These are phyloP conservation scores for Sturnus vulgaris DNA, from an alignment of 2,113 vertebrate species.

Conservation along the genomic window DNA sequence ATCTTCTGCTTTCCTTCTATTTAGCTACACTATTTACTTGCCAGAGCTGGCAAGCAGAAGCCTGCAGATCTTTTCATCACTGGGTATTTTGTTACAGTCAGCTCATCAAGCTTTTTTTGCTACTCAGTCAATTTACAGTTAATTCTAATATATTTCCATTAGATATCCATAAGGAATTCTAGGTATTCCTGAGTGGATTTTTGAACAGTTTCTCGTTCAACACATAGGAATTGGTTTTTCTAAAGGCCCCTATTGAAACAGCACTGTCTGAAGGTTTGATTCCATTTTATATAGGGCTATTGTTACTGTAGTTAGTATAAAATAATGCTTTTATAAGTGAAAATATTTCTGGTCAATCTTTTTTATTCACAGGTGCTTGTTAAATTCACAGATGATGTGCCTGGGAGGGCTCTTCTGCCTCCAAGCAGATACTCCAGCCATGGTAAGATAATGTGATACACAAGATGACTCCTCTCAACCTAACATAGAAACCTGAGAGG, in stretches of 20 bases:
- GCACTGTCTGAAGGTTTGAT: not conserved
- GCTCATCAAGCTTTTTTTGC: not conserved
- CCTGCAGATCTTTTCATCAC: not conserved
- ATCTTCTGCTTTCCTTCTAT: not conserved
- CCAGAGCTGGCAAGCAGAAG: not conserved
- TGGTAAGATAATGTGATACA: not conserved
- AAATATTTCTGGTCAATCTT: not conserved
- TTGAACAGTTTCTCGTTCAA: not conserved
- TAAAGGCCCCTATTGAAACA: not conserved
- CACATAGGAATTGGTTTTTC: not conserved
- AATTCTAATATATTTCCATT: not conserved
- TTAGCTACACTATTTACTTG: not conserved
- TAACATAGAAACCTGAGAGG: not conserved
- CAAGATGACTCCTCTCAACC: not conserved
- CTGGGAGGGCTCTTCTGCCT: not conserved
- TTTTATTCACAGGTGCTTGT: not conserved
- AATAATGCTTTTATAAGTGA: not conserved
- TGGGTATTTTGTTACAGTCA: not conserved
- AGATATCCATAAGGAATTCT: not conserved
- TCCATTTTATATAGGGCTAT: not conserved
- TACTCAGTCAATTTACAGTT: not conserved
- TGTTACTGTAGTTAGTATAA: not conserved
- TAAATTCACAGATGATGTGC: not conserved
- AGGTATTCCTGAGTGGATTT: not conserved
- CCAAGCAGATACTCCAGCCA: not conserved